Base-by-base conservation (phyloP, 2,888 invertebrate species). In the Spodoptera picta region DNA sequence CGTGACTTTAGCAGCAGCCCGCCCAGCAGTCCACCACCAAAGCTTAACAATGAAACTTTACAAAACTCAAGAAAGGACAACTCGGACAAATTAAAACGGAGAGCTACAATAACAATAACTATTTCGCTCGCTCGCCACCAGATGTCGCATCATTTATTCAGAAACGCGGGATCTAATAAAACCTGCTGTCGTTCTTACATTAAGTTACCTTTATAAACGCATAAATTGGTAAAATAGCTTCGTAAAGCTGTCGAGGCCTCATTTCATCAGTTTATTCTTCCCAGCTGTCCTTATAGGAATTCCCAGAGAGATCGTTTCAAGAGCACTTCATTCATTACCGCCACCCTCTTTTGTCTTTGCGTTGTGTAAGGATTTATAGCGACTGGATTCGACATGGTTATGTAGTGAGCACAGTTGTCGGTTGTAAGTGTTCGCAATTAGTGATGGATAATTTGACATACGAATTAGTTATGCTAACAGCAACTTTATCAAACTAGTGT, bases 311-410 rank as follows among this genome's bases (percentile, higher is more conserved):
- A 79, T 82, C 84, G 82, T 87, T 86, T 75, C 73, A 65, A 73
- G 58, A 77, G 69, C 82, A 84, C 83, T 88, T 87, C 88, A 87
- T 89, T 89, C 87, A 89, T 89, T 89, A 89, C 78, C 64, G 68
- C 75, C 72, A 80, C 69, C 78, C 82, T 83, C 84, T 79, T 81
- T 83, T 83, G 84, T 85, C 81, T 86, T 80, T 81, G 69, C 63
- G 73, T 48, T 69, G 23, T 27, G 47, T 70, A 65, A 12, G 6
- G 75, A 82, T 73, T 36, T 80, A 75, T 0, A 58, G 14, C 54
- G 42, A 49, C 50, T 73, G 46, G 83, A 82, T 69, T 69, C 1
- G 79, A 12, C 36, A 9, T 36, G 36, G 9, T 6, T 7, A 7
- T 36, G 6, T 27, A 27, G 4, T 27, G 27, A 27, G 27, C 27